Evolutionary conservation across 1,140 invertebrate genomes (phyloP).

Genomic region (Lamellibrachia luymesi): DNA sequence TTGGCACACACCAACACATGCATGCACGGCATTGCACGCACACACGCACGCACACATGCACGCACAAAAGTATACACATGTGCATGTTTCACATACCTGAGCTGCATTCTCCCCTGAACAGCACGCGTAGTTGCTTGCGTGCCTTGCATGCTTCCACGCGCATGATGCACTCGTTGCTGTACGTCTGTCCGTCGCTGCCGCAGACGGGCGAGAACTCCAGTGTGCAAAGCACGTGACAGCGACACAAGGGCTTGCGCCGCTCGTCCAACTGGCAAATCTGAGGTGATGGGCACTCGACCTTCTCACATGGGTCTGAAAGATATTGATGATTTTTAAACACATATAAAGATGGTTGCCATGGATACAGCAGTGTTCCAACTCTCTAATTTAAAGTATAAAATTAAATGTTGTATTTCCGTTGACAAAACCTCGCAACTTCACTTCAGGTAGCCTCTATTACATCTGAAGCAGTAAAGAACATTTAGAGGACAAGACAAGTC

Average conservation of each 20-base stretch:
- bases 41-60: constrained; percentile 5
- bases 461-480: not conserved
- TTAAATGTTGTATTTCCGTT: not conserved
- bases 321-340: not conserved
- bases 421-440: not conserved
- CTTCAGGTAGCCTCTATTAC: not conserved
- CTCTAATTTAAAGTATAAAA: not conserved
- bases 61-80: not conserved
- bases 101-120: constrained; percentile 56
- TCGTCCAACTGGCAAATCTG: constrained; percentile 81
- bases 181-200: constrained; percentile 79
- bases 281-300: constrained; percentile 71
- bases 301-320: constrained; percentile 76
- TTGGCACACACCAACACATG: not conserved
- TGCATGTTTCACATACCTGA: constrained; percentile 63
- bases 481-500: not conserved
- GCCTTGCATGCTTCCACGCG: constrained; percentile 45
- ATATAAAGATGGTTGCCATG: too few species aligned
- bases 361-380: not conserved
- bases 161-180: constrained; percentile 80
- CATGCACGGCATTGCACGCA: not conserved
- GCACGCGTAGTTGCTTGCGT: constrained; percentile 36
- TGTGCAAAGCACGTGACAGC: constrained; percentile 73
- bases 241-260: constrained; percentile 73
- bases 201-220: constrained; percentile 78